Conservation (phyloP, 1,140 invertebrate genomes). For the Leptestheria dahalacensis region DNA sequence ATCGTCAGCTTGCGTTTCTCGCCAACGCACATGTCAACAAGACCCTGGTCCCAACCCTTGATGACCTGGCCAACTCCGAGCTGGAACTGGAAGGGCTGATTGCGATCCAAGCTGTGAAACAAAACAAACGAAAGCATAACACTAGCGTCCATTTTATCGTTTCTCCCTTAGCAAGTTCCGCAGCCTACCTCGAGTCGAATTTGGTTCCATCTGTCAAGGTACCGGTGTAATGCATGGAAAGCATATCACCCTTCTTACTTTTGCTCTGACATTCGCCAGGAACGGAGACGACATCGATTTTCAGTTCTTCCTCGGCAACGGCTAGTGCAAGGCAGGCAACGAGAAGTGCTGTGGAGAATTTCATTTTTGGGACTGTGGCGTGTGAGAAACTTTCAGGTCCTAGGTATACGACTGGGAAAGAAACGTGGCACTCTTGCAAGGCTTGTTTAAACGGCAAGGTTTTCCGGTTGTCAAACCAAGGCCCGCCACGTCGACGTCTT, state of each 20-base stretch:
- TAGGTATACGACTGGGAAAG: background rate
- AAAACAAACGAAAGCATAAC: background rate
- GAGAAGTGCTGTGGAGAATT: background rate
- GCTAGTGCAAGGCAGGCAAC: background rate
- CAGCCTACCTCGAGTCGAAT: constrained; percentile 77
- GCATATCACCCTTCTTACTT: constrained; percentile 70
- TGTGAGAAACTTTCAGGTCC: background rate
- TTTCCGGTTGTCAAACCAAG: background rate
- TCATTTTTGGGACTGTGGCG: background rate
- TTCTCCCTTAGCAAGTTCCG: background rate
- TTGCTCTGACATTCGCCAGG: constrained; percentile 65
- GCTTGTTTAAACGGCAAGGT: background rate
- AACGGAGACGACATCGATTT: constrained; percentile 60
- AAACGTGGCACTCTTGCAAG: background rate
- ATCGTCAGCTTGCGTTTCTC: constrained; percentile 82
- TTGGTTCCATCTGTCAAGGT: constrained; percentile 72
- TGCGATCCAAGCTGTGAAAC: constrained; percentile 55
- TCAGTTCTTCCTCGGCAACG: constrained; percentile 39
- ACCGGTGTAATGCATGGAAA: constrained; percentile 88
- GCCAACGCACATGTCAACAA: constrained; percentile 83
- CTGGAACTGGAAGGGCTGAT: constrained; percentile 79
- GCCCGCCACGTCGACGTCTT: background rate
- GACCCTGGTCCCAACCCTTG: constrained; percentile 81
- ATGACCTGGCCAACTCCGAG: constrained; percentile 76
- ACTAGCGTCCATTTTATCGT: too few relatives aligned